Percentiles rank a stretch among this genome's conserved stretches.
phyloP scores from a whole-genome alignment of 1,140 invertebrate species.

The Zaprionus inermis region DNA sequence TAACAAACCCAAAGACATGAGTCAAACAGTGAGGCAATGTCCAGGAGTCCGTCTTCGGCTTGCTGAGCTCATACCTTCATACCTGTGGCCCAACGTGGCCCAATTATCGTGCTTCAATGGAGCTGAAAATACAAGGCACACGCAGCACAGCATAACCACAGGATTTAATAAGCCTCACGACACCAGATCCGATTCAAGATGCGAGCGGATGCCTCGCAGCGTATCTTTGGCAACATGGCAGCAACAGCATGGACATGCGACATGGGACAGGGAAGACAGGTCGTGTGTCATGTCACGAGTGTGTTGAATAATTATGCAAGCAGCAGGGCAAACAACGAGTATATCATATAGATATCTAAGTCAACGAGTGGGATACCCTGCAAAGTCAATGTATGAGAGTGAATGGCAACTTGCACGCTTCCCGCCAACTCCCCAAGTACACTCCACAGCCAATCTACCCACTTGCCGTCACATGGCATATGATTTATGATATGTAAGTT shows the following conservation, averaged over 20 bases:
- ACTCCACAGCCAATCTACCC: background rate
- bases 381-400: background rate
- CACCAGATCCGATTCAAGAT: slow-evolving; percentile 5
- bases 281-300: slow-evolving; percentile 46
- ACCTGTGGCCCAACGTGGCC: slow-evolving; percentile 38
- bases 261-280: slow-evolving; percentile 10
- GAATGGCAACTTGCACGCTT: background rate
- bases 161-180: slow-evolving; percentile 60
- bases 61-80: background rate
- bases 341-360: background rate
- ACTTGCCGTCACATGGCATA: slow-evolving; percentile 10
- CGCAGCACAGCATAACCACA: slow-evolving; percentile 32
- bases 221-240: slow-evolving; percentile 22
- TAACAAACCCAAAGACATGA: slow-evolving; percentile 42
- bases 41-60: background rate
- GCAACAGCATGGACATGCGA: background rate
- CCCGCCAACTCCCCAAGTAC: background rate
- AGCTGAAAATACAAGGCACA: slow-evolving; percentile 55
- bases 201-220: slow-evolving; percentile 12
- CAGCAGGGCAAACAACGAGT: slow-evolving; percentile 1
- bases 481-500: slow-evolving; percentile 62
- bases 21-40: slow-evolving; percentile 9
- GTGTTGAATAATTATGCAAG: slow-evolving; percentile 57
- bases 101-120: slow-evolving; percentile 67
- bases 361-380: background rate